Evolutionary conservation across 2,888 invertebrate genomes (phyloP).

Genomic region (Cistogaster globosa): DNA sequence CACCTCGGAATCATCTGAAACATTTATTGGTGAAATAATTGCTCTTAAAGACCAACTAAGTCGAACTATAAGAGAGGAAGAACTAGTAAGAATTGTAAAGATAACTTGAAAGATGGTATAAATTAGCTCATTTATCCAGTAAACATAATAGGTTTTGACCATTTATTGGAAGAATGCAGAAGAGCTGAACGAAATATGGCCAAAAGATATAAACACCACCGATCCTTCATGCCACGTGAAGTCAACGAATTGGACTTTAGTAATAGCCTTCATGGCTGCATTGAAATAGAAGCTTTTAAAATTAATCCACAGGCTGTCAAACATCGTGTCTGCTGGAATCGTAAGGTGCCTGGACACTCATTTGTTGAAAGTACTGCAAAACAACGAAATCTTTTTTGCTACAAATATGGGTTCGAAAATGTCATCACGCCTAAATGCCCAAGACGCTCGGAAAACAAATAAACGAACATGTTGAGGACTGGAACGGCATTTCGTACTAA

Average conservation of each 20-base stretch:
- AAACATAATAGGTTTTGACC: not conserved
- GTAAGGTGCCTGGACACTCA: not conserved
- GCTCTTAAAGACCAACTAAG: conserved; percentile 2
- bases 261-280: not conserved
- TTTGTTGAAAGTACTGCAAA: too few relatives aligned
- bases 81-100: too few relatives aligned
- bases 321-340: conserved; percentile 2
- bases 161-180: too few relatives aligned
- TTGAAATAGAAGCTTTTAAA: not conserved
- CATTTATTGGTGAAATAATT: conserved; percentile 26
- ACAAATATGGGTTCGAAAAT: not conserved
- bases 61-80: not conserved
- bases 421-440: not conserved
- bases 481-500: conserved; percentile 2
- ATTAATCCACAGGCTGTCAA: not conserved
- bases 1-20: too few relatives aligned
- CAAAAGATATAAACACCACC: not conserved
- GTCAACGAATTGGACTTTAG: not conserved
- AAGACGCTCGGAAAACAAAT: not conserved
- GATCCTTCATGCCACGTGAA: not conserved
- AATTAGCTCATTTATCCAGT: conserved; percentile 2
- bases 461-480: not conserved
- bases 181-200: too few relatives aligned
- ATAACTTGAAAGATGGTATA: conserved; percentile 22
- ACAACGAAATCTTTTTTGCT: conserved; percentile 16